phyloP scores from a whole-genome alignment of 53 echinoderm and acorn worm species.

The Echinometra lucunter region DNA sequence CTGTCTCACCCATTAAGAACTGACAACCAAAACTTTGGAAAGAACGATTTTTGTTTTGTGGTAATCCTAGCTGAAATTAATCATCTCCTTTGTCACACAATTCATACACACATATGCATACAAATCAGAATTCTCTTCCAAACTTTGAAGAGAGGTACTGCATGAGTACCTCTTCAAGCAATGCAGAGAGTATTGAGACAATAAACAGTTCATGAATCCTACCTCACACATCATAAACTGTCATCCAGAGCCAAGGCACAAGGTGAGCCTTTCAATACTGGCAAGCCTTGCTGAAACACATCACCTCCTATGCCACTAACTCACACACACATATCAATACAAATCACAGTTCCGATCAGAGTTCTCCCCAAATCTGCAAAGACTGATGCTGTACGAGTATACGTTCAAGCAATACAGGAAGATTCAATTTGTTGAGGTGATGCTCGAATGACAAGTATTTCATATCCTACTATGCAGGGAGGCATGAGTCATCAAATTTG shows the following conservation, averaged over 20 bases:
- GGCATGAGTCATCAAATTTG: slow-evolving; percentile 17
- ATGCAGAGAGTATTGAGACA: neutral
- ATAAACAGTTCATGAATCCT: neutral
- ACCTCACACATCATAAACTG: neutral
- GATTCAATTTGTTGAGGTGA: neutral
- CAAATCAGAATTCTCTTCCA: too few relatives aligned
- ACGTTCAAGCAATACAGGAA: slow-evolving; percentile 37
- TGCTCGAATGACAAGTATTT: neutral
- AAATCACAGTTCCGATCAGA: neutral
- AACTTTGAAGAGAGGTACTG: too few relatives aligned
- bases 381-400: neutral
- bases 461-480: neutral
- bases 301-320: neutral
- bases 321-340: neutral
- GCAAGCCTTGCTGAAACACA: neutral
- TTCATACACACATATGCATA: too few relatives aligned
- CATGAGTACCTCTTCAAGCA: too few relatives aligned
- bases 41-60: too few relatives aligned
- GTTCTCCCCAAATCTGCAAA: neutral
- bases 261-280: neutral
- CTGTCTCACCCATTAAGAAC: too few relatives aligned
- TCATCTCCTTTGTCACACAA: too few relatives aligned
- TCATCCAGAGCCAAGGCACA: neutral
- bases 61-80: too few relatives aligned
- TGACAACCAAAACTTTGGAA: too few relatives aligned